These are phyloP conservation scores for Apodemia hepburni DNA, from an alignment of 2,888 invertebrate species.

Conservation along the genomic window DNA sequence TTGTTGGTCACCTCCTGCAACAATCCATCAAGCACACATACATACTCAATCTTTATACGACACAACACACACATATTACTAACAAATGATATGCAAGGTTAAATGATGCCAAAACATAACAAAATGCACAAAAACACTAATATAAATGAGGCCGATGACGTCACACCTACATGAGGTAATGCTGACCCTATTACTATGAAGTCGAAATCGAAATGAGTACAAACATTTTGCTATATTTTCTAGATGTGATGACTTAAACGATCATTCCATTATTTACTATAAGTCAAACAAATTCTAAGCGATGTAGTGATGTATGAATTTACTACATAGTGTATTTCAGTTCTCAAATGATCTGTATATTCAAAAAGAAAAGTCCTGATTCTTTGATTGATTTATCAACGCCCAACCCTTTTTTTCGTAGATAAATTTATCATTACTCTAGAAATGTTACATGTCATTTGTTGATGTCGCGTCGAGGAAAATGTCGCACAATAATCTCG, in stretches of 20 bases:
- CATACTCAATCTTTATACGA: not conserved
- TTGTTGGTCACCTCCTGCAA: conserved; percentile 55
- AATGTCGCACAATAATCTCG: too few species aligned
- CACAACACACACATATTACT: conserved; percentile 24
- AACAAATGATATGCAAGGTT: conserved; percentile 15
- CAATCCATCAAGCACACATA: conserved; percentile 27
- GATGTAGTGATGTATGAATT: not conserved
- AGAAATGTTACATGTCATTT: too few species aligned
- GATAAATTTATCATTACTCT: too few species aligned
- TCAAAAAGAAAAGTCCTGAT: too few species aligned
- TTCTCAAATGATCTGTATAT: not conserved
- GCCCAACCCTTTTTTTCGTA: too few species aligned
- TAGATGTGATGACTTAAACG: too few species aligned
- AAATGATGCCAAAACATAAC: conserved; percentile 8
- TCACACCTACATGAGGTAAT: conserved; percentile 7
- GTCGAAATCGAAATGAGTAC: not conserved
- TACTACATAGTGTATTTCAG: not conserved
- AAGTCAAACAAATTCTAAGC: too few species aligned
- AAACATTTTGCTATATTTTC: not conserved
- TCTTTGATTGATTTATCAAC: too few species aligned
- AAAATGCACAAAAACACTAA: conserved; percentile 1
- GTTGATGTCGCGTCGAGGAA: too few species aligned
- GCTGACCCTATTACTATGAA: conserved; percentile 8
- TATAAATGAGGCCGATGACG: conserved; percentile 8
- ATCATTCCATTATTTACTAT: too few species aligned